phyloP scores from a whole-genome alignment of 2,797 vertebrate genomes.

The Chiroxiphia lanceolata region DNA sequence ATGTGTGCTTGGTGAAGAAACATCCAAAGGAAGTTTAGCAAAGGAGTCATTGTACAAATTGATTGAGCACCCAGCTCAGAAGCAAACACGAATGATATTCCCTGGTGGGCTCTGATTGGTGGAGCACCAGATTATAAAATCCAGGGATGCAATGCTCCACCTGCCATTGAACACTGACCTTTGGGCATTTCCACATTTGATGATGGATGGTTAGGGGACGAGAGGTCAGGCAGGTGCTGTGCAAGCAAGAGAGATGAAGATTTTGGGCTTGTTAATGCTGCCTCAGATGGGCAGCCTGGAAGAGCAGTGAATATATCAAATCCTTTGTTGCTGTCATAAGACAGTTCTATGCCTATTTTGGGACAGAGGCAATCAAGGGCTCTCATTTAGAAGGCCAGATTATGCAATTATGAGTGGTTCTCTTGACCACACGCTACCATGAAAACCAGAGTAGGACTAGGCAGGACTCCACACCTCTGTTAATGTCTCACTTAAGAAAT shows the following conservation, averaged over 20 bases:
- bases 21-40: not conserved
- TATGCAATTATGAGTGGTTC: not conserved
- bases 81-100: not conserved
- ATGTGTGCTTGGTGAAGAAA: not conserved
- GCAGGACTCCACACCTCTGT: not conserved
- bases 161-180: not conserved
- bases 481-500: conserved; percentile 17
- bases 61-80: not conserved
- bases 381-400: not conserved
- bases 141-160: not conserved
- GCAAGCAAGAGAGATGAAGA: not conserved
- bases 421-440: not conserved
- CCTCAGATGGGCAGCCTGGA: not conserved
- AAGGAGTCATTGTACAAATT: not conserved
- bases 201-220: rapidly evolving
- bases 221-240: not conserved
- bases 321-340: not conserved
- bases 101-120: not conserved
- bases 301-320: not conserved
- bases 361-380: not conserved
- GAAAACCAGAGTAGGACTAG: not conserved
- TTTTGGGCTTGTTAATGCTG: not conserved
- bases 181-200: not conserved
- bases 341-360: not conserved
- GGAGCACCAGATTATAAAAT: not conserved